These are phyloP conservation scores for Pomatostomus ruficeps DNA, from an alignment of 2,113 vertebrate species.

Conservation along the genomic window DNA sequence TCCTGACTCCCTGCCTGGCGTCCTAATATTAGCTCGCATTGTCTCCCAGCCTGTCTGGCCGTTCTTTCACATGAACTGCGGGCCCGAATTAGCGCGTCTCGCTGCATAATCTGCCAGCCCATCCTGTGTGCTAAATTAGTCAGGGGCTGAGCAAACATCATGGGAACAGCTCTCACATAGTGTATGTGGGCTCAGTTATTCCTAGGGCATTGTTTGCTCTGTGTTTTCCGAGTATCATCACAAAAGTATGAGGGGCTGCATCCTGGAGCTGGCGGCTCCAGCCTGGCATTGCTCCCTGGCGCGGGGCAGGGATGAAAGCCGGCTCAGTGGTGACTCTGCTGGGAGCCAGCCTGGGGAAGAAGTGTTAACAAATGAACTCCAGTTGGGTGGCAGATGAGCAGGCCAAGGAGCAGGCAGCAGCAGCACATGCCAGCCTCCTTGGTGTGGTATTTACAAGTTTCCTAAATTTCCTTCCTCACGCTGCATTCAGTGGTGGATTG, in stretches of 20 bases:
- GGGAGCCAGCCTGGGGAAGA: neutral
- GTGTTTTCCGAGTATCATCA: neutral
- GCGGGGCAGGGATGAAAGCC: accelerated
- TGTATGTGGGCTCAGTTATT: neutral
- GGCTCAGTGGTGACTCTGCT: neutral
- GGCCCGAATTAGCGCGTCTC: slow-evolving; percentile 32
- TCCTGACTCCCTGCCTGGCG: slow-evolving; percentile 28
- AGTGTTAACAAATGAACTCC: neutral
- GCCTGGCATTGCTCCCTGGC: neutral
- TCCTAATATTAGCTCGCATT: slow-evolving; percentile 31
- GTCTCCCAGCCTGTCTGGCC: neutral
- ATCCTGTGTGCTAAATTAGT: slow-evolving; percentile 8
- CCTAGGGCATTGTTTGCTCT: slow-evolving; percentile 1
- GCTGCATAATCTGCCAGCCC: slow-evolving; percentile 19
- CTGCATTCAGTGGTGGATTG: accelerated
- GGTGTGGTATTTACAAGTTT: neutral
- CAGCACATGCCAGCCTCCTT: neutral
- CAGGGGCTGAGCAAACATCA: neutral
- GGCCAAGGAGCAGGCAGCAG: neutral
- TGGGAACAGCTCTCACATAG: neutral
- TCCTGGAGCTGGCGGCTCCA: neutral
- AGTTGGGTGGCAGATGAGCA: neutral
- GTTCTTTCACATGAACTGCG: neutral
- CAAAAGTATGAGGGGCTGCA: neutral
- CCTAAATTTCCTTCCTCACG: neutral